Evolutionary conservation across 2,888 invertebrate species (phyloP), one percentile per base, ranked within the genome.

Genomic region (Alloscopus bannaensis): DNA sequence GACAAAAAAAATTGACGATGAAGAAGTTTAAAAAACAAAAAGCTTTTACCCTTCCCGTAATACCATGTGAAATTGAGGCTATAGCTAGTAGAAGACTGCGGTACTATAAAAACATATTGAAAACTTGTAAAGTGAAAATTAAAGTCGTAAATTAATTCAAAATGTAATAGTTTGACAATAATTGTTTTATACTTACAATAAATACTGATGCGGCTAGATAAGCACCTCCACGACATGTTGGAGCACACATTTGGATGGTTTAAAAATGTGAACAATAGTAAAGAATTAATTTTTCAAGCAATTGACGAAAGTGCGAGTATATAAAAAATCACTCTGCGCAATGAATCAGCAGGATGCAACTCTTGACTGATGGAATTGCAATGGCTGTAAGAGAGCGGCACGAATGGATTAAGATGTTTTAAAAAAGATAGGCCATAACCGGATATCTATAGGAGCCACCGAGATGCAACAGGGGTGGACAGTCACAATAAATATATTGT

Each of bases 221-320:
- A 16, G 80, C 80, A 57, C 28, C 80, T 28, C 80, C 73, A 28
- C 73, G 65, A 22, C 62, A 75, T 1, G 69, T 69, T 16, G 80
- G 80, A 29, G 73, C 73, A 28, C 80, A 80, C 80, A 80, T 80
- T n/a, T n/a, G n/a, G n/a, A n/a, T n/a, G n/a, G n/a, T n/a, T n/a
- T n/a, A n/a, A n/a, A n/a, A n/a, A n/a, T n/a, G n/a, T n/a, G n/a
- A n/a, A n/a, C n/a, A n/a, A n/a, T n/a, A n/a, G n/a, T n/a, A n/a
- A n/a, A n/a, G n/a, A n/a, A n/a, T 36, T 36, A 13, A 36, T 36
- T 36, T 36, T 36, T 36, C 13, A 36, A 36, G 36, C 6, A 36
- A 36, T n/a, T n/a, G n/a, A n/a, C n/a, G n/a, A n/a, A n/a, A n/a
- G n/a, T n/a, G n/a, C n/a, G n/a, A n/a, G n/a, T n/a, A n/a, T n/a